These are phyloP conservation scores for Calameuta idolon DNA, from an alignment of 2,888 invertebrate genomes.

Conservation along the genomic window DNA sequence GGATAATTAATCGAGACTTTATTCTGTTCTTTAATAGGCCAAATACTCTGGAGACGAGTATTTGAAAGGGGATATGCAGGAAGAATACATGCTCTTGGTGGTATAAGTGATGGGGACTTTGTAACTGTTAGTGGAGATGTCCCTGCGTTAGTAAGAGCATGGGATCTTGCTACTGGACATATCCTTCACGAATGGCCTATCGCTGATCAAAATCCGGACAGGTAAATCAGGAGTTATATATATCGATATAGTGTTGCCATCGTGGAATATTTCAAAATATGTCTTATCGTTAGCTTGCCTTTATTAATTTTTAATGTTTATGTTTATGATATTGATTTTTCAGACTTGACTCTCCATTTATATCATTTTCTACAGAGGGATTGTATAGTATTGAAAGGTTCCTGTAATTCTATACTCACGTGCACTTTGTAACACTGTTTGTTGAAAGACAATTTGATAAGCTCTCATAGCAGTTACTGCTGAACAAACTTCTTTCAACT, in stretches of 20 bases:
- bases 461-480: too few relatives aligned
- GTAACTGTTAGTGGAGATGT: slow-evolving; percentile 82
- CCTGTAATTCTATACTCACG: slow-evolving; percentile 24
- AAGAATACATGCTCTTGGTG: slow-evolving; percentile 76
- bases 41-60: slow-evolving; percentile 86
- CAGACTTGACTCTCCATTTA: slow-evolving; percentile 61
- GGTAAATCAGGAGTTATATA: slow-evolving; percentile 39
- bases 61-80: slow-evolving; percentile 76
- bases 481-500: too few relatives aligned
- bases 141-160: slow-evolving; percentile 80
- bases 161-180: slow-evolving; percentile 81
- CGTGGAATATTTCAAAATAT: too few relatives aligned
- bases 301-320: not conserved
- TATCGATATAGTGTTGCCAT: too few relatives aligned
- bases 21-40: slow-evolving; percentile 68
- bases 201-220: slow-evolving; percentile 61
- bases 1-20: too few relatives aligned
- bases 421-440: too few relatives aligned
- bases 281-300: too few relatives aligned
- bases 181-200: slow-evolving; percentile 81
- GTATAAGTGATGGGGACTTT: slow-evolving; percentile 74
- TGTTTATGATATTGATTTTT: slow-evolving; percentile 42
- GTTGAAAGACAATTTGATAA: too few relatives aligned
- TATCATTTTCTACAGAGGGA: slow-evolving; percentile 62
- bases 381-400: slow-evolving; percentile 63